Percentiles rank a stretch among this genome's conserved stretches.
Evolutionary conservation across 2,113 vertebrate species (phyloP).

Genomic region (Sclerurus mexicanus): DNA sequence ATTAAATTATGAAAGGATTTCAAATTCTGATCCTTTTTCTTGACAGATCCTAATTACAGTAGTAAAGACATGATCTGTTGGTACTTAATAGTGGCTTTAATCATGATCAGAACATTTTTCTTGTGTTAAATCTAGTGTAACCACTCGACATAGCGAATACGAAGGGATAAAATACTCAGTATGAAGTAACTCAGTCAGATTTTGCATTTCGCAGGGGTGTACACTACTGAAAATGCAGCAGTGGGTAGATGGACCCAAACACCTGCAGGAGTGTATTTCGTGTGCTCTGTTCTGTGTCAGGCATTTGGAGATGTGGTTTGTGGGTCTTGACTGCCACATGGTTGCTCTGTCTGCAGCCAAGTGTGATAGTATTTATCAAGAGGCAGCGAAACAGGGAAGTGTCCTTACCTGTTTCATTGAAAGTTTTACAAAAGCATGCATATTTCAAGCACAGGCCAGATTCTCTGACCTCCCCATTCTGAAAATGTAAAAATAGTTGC

Average conservation of each 20-base stretch:
- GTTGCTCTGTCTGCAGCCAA: slow-evolving; percentile 13
- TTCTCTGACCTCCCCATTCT: neutral
- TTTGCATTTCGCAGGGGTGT: neutral
- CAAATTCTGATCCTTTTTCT: neutral
- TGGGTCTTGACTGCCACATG: neutral
- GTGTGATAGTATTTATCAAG: neutral
- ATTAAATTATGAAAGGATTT: neutral
- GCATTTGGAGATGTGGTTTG: slow-evolving; percentile 33
- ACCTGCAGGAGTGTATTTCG: neutral
- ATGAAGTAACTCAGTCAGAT: neutral
- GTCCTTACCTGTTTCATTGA: neutral
- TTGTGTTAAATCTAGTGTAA: neutral
- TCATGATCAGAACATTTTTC: neutral
- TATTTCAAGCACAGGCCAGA: neutral
- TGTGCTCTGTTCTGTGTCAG: neutral
- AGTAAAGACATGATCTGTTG: neutral
- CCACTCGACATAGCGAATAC: neutral
- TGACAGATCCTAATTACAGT: neutral
- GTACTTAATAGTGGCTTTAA: neutral
- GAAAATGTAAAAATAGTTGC: neutral
- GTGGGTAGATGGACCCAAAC: neutral
- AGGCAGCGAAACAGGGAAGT: neutral
- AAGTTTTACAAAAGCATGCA: neutral
- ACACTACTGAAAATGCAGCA: neutral
- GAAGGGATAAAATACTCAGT: neutral